Evolutionary conservation across 2,888 invertebrate genomes (phyloP).

Genomic region (Brachylomia viminalis): DNA sequence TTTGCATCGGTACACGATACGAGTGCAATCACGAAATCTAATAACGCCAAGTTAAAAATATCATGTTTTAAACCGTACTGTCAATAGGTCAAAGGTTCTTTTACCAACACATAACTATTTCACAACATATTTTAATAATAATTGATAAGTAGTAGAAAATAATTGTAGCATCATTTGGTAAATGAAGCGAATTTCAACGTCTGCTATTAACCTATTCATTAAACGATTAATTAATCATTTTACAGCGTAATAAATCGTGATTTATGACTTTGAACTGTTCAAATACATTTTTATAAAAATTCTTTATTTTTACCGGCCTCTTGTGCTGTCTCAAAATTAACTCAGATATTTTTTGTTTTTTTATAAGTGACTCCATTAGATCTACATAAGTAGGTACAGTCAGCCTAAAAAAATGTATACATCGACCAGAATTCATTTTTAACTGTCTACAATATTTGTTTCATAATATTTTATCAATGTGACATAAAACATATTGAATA

Average conservation of each 20-base stretch:
- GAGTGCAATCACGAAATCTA: background rate
- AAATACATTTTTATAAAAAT: background rate
- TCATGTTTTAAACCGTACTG: background rate
- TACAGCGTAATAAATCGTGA: no score
- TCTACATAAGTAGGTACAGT: background rate
- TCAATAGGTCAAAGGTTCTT: background rate
- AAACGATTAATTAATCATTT: slow-evolving; percentile 10
- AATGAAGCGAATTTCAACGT: slow-evolving; percentile 19
- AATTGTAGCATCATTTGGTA: slow-evolving; percentile 10
- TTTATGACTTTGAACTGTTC: background rate
- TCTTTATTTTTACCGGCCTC: background rate
- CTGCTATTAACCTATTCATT: background rate
- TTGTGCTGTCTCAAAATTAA: background rate
- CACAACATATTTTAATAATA: background rate
- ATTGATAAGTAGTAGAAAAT: slow-evolving; percentile 2
- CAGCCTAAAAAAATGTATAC: background rate
- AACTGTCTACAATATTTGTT: background rate
- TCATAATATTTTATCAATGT: background rate
- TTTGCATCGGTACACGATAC: background rate
- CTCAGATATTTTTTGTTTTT: background rate
- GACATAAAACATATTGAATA: background rate
- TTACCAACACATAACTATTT: background rate
- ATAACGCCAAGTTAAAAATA: background rate
- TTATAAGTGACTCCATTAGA: background rate
- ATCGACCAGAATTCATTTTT: background rate